phyloP scores from a whole-genome alignment of 2,797 vertebrate species.

The Myotis daubentonii region DNA sequence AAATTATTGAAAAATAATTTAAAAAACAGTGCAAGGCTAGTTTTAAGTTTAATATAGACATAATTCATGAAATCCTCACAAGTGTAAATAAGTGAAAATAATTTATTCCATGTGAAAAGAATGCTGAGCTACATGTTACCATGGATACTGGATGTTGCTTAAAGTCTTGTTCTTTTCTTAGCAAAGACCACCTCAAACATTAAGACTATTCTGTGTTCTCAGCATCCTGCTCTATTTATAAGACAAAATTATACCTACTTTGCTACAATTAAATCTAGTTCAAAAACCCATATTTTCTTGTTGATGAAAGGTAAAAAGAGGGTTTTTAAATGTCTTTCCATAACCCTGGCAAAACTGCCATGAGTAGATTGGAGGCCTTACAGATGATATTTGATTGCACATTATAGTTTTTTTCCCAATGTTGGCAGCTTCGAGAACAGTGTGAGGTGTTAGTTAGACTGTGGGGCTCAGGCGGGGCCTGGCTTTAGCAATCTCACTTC shows the following conservation, averaged over 20 bases:
- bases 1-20: slow-evolving; percentile 52
- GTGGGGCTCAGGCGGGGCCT: neutral
- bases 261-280: slow-evolving; percentile 40
- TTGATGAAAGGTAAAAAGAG: slow-evolving; percentile 54
- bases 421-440: neutral
- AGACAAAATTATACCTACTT: slow-evolving; percentile 36
- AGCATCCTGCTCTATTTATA: slow-evolving; percentile 32
- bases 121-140: slow-evolving; percentile 60
- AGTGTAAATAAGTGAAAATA: slow-evolving; percentile 73
- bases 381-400: slow-evolving; percentile 28
- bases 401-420: slow-evolving; percentile 55
- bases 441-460: neutral
- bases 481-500: neutral
- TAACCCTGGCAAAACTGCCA: slow-evolving; percentile 38
- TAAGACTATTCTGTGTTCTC: slow-evolving; percentile 43
- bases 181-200: slow-evolving; percentile 54
- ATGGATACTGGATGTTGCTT: slow-evolving; percentile 72
- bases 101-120: slow-evolving; percentile 54
- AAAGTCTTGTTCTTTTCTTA: slow-evolving; percentile 72
- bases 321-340: neutral
- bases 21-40: neutral
- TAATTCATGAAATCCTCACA: slow-evolving; percentile 62
- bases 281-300: slow-evolving; percentile 48
- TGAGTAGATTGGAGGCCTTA: slow-evolving; percentile 3
- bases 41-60: slow-evolving; percentile 37